Evolutionary conservation across 2,888 invertebrate species (phyloP).

Genomic region (Neocrepidodera transversa): DNA sequence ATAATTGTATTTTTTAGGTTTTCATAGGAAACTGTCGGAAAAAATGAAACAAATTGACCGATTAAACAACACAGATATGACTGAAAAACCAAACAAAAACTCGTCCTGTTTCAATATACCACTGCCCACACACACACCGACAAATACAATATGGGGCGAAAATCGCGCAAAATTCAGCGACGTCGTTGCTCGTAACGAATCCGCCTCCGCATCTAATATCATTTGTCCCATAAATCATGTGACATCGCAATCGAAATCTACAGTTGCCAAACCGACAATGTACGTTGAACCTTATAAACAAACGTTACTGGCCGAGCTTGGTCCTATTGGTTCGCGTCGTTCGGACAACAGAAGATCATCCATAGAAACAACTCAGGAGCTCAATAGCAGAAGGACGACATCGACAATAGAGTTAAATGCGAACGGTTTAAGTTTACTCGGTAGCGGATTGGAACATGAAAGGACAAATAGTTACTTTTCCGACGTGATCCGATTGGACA

Average conservation of each 20-base stretch:
- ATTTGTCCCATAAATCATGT: background rate
- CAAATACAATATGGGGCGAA: constrained; percentile 63
- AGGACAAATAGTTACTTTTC: constrained; percentile 51
- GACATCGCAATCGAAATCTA: constrained; percentile 24
- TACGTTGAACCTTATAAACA: constrained; percentile 57
- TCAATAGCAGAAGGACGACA: constrained; percentile 15
- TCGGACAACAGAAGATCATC: constrained; percentile 27
- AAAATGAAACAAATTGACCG: constrained; percentile 42
- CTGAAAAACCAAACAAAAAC: constrained; percentile 31
- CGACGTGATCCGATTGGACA: constrained; percentile 47
- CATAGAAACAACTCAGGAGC: constrained; percentile 4
- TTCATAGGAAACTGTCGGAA: constrained; percentile 39
- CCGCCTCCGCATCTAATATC: constrained; percentile 37
- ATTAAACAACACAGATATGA: constrained; percentile 26
- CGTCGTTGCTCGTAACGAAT: constrained; percentile 65
- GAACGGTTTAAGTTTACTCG: constrained; percentile 14
- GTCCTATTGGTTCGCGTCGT: constrained; percentile 61
- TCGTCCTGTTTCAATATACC: constrained; percentile 41
- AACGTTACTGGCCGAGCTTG: constrained; percentile 53
- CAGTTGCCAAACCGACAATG: constrained; percentile 53
- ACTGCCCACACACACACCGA: constrained; percentile 49
- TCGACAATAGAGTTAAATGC: background rate
- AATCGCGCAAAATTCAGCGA: constrained; percentile 67
- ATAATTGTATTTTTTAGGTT: constrained; percentile 5
- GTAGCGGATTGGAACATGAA: constrained; percentile 33